These are phyloP conservation scores for Thermophis baileyi DNA, from an alignment of 2,113 vertebrate species.

Conservation along the genomic window DNA sequence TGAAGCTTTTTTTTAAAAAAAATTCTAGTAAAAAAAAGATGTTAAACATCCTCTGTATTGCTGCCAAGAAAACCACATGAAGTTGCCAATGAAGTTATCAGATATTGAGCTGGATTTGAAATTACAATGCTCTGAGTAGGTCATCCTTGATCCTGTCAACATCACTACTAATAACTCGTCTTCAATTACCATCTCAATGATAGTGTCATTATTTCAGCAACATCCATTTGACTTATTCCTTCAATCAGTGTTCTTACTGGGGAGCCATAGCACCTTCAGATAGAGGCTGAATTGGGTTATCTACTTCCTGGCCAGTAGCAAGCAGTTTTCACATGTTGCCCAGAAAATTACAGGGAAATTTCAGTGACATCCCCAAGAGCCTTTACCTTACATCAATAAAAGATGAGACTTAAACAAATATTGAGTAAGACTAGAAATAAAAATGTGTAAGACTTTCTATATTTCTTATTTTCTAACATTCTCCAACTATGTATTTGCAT, in stretches of 20 bases:
- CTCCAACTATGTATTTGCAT: neutral
- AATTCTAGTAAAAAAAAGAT: neutral
- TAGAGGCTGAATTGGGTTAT: neutral
- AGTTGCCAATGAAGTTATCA: neutral
- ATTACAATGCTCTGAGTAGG: neutral
- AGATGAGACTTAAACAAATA: neutral
- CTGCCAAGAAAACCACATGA: neutral
- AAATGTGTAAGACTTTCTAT: neutral
- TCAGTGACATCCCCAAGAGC: neutral
- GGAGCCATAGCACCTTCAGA: neutral
- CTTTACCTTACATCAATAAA: neutral
- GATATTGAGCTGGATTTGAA: neutral
- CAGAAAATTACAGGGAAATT: neutral
- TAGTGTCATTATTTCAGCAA: neutral
- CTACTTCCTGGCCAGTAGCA: neutral
- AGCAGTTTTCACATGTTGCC: neutral
- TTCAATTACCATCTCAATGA: neutral
- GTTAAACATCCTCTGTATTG: neutral
- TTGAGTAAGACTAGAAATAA: neutral
- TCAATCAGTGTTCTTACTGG: neutral
- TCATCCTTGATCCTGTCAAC: neutral
- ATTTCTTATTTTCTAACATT: neutral
- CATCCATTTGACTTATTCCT: neutral
- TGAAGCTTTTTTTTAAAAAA: neutral
- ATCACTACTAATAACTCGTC: neutral